Percentiles rank a stretch among this genome's conserved stretches.
Evolutionary conservation across 1,140 invertebrate genomes (phyloP).

Genomic region (Drosophila elegans): DNA sequence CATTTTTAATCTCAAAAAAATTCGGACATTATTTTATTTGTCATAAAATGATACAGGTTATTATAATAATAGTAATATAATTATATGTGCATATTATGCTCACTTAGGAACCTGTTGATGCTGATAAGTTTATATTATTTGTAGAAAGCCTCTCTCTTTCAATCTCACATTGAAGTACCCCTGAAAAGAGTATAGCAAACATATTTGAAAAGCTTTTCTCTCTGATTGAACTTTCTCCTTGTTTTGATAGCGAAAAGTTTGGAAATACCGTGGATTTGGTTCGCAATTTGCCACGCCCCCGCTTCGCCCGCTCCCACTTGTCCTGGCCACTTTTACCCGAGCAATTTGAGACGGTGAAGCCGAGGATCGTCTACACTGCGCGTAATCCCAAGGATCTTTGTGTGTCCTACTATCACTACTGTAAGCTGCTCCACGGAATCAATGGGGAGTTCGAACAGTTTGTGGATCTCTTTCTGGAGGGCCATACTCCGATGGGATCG

Average conservation of each 20-base stretch:
- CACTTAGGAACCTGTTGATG: too few relatives aligned
- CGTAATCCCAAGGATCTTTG: conserved; percentile 97
- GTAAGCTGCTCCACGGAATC: conserved; percentile 88
- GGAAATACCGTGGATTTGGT: conserved; percentile 86
- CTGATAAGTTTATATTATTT: too few relatives aligned
- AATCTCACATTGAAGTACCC: too few relatives aligned
- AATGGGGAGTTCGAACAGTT: conserved; percentile 93
- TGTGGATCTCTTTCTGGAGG: conserved; percentile 90
- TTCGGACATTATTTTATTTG: not conserved
- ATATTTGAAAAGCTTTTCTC: not conserved
- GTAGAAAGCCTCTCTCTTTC: too few relatives aligned
- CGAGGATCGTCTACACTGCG: conserved; percentile 95
- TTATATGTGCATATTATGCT: too few relatives aligned
- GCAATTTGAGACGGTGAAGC: conserved; percentile 88
- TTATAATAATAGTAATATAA: too few relatives aligned
- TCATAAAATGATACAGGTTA: too few relatives aligned
- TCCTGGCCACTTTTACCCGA: conserved; percentile 90
- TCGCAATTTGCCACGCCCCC: conserved; percentile 88
- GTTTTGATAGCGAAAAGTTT: conserved; percentile 44
- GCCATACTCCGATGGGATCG: conserved; percentile 88
- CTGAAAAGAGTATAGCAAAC: too few relatives aligned
- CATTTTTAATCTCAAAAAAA: too few relatives aligned
- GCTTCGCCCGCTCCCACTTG: conserved; percentile 93
- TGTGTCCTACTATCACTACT: conserved; percentile 97
- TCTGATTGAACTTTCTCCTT: not conserved